Conservation (phyloP, 2,113 vertebrate species). For the Oncorhynchus mykiss region DNA sequence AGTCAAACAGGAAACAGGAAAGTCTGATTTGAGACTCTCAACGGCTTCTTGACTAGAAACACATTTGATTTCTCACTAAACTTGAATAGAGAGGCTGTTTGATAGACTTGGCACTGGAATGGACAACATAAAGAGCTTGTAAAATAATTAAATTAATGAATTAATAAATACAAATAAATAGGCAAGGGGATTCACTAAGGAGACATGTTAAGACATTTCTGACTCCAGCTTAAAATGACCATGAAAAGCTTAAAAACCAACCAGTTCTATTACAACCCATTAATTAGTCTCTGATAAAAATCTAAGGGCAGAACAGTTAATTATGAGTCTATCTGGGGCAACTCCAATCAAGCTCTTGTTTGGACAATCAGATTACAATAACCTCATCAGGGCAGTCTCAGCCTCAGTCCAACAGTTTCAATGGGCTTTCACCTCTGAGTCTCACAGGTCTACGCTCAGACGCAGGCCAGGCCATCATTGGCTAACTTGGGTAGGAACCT, state of each 20-base stretch:
- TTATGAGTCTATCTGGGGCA: slow-evolving; percentile 33
- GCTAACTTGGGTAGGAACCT: no score
- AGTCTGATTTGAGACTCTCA: slow-evolving; percentile 34
- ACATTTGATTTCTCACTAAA: background rate
- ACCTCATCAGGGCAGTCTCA: slow-evolving; percentile 43
- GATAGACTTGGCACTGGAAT: no score
- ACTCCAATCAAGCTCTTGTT: slow-evolving; percentile 50
- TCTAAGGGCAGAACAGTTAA: slow-evolving; percentile 26
- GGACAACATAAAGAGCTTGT: no score
- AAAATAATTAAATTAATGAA: no score
- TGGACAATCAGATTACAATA: slow-evolving; percentile 52
- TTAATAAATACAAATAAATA: no score
- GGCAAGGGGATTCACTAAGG: background rate
- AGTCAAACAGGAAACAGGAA: slow-evolving; percentile 50
- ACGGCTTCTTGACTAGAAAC: slow-evolving; percentile 25
- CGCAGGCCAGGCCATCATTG: no score
- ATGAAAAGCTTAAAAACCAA: no score
- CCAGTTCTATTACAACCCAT: background rate
- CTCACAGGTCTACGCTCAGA: slow-evolving; percentile 31
- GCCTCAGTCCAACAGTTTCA: slow-evolving; percentile 10
- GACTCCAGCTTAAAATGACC: background rate
- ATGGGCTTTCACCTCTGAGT: slow-evolving; percentile 34
- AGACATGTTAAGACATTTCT: background rate
- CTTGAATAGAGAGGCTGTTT: background rate
- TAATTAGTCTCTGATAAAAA: slow-evolving; percentile 28